Percentiles rank a stretch among this genome's conserved stretches.
These are phyloP conservation scores for Scaptomyza tumidula DNA, from an alignment of 2,888 invertebrate genomes.

Conservation along the genomic window DNA sequence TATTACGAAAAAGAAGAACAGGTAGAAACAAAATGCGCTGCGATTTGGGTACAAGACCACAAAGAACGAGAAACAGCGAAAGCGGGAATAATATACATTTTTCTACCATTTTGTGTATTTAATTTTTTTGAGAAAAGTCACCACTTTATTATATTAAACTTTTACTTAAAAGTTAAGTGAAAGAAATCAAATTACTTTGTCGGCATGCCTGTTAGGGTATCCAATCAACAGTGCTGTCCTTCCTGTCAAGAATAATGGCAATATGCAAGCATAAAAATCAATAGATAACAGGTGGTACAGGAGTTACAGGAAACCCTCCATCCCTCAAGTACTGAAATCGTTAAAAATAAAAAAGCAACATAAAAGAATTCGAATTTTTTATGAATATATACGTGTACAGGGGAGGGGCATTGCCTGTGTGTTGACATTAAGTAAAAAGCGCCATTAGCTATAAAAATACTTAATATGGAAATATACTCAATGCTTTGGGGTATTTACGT, in stretches of 20 bases:
- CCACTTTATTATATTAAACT: no score
- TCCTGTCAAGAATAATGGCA: slow-evolving; percentile 37
- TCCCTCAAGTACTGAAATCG: slow-evolving; percentile 30
- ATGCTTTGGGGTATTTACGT: slow-evolving; percentile 64
- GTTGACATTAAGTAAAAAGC: slow-evolving; percentile 76
- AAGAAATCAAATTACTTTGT: not conserved
- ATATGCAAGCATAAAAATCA: slow-evolving; percentile 68
- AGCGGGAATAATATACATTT: no score
- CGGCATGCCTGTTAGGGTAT: slow-evolving; percentile 32
- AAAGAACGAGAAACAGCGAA: no score
- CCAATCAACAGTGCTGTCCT: not conserved
- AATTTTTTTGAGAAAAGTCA: no score
- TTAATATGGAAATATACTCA: slow-evolving; percentile 78
- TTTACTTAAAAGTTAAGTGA: no score
- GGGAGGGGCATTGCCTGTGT: slow-evolving; percentile 53
- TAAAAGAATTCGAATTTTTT: slow-evolving; percentile 73
- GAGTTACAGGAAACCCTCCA: slow-evolving; percentile 57
- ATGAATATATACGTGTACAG: slow-evolving; percentile 7
- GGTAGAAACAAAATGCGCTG: no score
- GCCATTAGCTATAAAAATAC: slow-evolving; percentile 81
- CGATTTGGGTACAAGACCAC: no score
- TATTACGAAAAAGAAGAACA: no score
- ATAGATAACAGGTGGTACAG: slow-evolving; percentile 77
- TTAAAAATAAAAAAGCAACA: slow-evolving; percentile 39
- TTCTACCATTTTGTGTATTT: no score